Evolutionary conservation across 2,113 vertebrate species (phyloP).

Genomic region (Chloebia gouldiae): DNA sequence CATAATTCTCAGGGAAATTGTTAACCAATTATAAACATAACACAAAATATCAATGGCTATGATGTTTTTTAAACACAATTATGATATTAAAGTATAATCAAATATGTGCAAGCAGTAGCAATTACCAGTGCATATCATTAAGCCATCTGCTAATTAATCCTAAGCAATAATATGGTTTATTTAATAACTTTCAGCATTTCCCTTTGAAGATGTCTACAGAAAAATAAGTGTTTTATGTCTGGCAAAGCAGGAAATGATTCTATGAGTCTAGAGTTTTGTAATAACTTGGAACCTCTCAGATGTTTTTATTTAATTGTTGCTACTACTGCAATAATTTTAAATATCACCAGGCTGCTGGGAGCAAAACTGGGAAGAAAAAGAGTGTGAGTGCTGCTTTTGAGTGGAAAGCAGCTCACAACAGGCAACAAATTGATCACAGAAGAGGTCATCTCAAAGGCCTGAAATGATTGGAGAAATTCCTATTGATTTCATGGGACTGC

Average conservation of each 20-base stretch:
- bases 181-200: conserved; percentile 45
- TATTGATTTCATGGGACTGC: not conserved
- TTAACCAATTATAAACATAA: conserved; percentile 37
- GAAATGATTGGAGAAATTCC: not conserved
- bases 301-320: conserved; percentile 14
- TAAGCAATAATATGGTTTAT: conserved; percentile 42
- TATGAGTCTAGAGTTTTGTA: not conserved
- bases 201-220: conserved; percentile 32
- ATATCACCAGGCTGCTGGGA: not conserved
- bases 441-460: not conserved
- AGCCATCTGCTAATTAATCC: conserved; percentile 58
- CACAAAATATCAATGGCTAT: conserved; percentile 46
- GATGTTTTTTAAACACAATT: conserved; percentile 62
- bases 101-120: conserved; percentile 51
- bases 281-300: not conserved
- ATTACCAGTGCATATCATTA: conserved; percentile 64
- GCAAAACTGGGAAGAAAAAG: not conserved
- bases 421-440: not conserved
- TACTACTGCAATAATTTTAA: not conserved
- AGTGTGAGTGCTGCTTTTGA: not conserved
- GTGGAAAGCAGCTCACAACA: not conserved
- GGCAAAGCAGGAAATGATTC: conserved; percentile 26
- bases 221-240: conserved; percentile 25
- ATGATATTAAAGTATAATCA: conserved; percentile 49
- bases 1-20: conserved; percentile 46